Evolutionary conservation across 2,797 vertebrate species (phyloP).

Genomic region (Aulostomus chinensis): DNA sequence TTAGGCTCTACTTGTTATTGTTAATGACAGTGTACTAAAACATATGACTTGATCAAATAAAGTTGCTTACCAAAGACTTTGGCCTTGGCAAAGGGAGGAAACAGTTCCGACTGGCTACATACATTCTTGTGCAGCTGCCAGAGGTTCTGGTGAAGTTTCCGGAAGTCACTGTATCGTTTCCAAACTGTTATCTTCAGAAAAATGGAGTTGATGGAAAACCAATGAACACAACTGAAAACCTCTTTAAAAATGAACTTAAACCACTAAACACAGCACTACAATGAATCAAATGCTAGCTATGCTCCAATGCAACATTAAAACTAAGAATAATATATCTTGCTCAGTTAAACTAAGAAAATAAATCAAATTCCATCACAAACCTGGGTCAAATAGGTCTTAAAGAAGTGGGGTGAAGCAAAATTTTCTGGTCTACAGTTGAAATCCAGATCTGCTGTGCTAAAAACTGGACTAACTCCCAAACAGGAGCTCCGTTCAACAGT

Average conservation of each 20-base stretch:
- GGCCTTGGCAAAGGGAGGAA: slow-evolving; percentile 97
- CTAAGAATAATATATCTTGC: background rate
- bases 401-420: slow-evolving; percentile 7
- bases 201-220: background rate
- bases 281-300: background rate
- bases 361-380: slow-evolving; percentile 17
- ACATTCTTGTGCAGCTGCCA: slow-evolving; percentile 95
- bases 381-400: background rate
- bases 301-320: background rate
- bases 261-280: background rate
- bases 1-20: too few relatives aligned
- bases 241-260: background rate
- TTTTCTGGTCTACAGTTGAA: slow-evolving; percentile 2
- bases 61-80: slow-evolving; percentile 94
- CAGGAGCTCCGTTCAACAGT: slow-evolving; percentile 17
- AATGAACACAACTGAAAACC: background rate
- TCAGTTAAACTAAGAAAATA: slow-evolving; percentile 3
- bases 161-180: slow-evolving; percentile 98
- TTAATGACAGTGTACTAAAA: background rate
- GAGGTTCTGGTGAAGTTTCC: slow-evolving; percentile 95
- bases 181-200: slow-evolving; percentile 91
- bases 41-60: background rate
- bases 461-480: slow-evolving; percentile 16
- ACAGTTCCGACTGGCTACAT: slow-evolving; percentile 92
- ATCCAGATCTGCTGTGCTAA: background rate